Evolutionary conservation across 2,113 vertebrate species (phyloP).

Genomic region (Columba janthina): DNA sequence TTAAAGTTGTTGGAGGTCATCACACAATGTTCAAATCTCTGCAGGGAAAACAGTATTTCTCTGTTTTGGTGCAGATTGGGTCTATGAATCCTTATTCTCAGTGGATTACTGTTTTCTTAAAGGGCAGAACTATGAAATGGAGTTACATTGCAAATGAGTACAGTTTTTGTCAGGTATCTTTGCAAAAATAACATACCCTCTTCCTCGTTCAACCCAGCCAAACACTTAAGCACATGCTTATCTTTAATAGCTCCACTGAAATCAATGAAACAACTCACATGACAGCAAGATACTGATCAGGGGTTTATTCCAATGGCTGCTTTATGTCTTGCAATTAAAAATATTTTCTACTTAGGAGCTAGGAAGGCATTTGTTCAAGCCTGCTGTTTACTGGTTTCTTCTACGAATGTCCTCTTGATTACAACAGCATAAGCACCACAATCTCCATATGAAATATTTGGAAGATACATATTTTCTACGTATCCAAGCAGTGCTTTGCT

Average conservation of each 20-base stretch:
- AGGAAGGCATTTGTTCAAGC: conserved; percentile 16
- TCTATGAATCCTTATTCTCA: neutral
- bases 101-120: neutral
- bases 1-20: neutral
- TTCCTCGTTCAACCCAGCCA: neutral
- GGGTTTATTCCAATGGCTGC: neutral
- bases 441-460: conserved; percentile 22
- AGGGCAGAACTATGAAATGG: neutral
- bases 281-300: neutral
- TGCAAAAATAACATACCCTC: neutral
- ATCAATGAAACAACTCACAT: neutral
- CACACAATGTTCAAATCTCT: neutral
- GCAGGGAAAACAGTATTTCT: neutral
- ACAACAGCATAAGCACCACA: neutral
- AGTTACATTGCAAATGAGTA: neutral
- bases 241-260: conserved; percentile 4
- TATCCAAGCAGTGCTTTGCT: neutral
- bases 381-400: conserved; percentile 27
- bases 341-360: neutral
- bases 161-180: neutral
- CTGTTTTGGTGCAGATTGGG: neutral
- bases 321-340: conserved; percentile 25
- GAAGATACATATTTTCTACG: conserved; percentile 11
- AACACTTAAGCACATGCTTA: neutral
- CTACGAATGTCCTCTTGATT: conserved; percentile 49